Conservation (phyloP, 2,797 vertebrate genomes). For the Peromyscus attwateri region DNA sequence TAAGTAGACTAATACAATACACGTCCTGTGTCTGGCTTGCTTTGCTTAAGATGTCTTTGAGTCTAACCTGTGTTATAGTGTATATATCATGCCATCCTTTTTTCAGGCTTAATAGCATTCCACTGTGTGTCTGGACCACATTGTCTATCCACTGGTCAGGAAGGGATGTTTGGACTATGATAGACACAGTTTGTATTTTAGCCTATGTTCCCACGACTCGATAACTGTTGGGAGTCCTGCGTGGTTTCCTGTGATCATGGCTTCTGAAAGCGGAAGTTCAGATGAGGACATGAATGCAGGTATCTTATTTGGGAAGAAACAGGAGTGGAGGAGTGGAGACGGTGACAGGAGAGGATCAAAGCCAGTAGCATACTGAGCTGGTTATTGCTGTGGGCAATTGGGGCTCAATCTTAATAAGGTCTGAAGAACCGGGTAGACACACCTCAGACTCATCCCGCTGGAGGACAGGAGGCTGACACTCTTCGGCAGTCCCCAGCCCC, state of each 20-base stretch:
- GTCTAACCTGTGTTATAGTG: background rate
- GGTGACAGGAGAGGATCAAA: background rate
- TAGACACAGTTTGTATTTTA: slow-evolving; percentile 18
- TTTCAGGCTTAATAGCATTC: background rate
- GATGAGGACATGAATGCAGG: background rate
- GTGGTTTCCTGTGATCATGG: background rate
- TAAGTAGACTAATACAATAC: background rate
- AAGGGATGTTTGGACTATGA: background rate
- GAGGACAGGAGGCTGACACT: background rate
- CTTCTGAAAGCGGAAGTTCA: slow-evolving; percentile 6
- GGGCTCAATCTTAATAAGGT: background rate
- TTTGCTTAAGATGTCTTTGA: slow-evolving; percentile 2
- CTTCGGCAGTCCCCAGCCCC: background rate
- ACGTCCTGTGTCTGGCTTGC: background rate
- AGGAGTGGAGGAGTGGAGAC: background rate
- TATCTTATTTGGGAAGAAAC: slow-evolving; percentile 45
- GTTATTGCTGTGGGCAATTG: background rate
- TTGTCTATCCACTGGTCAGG: background rate
- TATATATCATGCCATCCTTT: background rate
- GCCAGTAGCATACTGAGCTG: background rate
- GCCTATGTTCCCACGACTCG: background rate
- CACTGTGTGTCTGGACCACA: background rate
- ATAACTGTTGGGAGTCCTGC: background rate
- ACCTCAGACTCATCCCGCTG: background rate
- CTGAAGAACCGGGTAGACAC: background rate